phyloP scores from a whole-genome alignment of 2,888 invertebrate species.

The Drosophila meridiana region DNA sequence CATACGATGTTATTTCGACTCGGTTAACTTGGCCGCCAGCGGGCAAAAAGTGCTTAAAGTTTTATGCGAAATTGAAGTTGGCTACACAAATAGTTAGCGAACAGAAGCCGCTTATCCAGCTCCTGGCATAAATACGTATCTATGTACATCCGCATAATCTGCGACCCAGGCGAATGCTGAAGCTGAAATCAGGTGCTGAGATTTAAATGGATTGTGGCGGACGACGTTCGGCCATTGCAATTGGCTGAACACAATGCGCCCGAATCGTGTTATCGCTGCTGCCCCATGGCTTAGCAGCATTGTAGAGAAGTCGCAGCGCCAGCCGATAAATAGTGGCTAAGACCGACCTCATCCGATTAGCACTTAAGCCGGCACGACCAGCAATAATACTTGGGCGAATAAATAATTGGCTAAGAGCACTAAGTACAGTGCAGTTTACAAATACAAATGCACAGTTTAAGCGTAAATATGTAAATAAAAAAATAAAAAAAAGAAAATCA shows the following conservation, averaged over 20 bases:
- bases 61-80: conserved; percentile 70
- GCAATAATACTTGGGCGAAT: not conserved
- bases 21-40: conserved; percentile 54
- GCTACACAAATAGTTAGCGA: conserved; percentile 44
- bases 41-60: conserved; percentile 71
- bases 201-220: conserved; percentile 45
- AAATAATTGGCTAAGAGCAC: not conserved
- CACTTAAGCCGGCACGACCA: conserved; percentile 9
- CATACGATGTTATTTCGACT: not conserved
- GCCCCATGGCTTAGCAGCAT: conserved; percentile 14
- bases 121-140: conserved; percentile 31
- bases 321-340: conserved; percentile 14
- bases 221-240: conserved; percentile 28
- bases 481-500: not conserved
- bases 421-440: not conserved
- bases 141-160: not conserved
- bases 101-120: conserved; percentile 21
- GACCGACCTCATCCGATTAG: conserved; percentile 10
- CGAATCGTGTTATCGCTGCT: conserved; percentile 22
- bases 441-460: not conserved
- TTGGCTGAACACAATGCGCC: conserved; percentile 21
- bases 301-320: not conserved
- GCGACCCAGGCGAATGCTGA: conserved; percentile 3
- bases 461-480: not conserved
- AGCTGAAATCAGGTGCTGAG: conserved; percentile 55